Conservation (phyloP, 2,113 vertebrate genomes). For the Prolemur simus region DNA sequence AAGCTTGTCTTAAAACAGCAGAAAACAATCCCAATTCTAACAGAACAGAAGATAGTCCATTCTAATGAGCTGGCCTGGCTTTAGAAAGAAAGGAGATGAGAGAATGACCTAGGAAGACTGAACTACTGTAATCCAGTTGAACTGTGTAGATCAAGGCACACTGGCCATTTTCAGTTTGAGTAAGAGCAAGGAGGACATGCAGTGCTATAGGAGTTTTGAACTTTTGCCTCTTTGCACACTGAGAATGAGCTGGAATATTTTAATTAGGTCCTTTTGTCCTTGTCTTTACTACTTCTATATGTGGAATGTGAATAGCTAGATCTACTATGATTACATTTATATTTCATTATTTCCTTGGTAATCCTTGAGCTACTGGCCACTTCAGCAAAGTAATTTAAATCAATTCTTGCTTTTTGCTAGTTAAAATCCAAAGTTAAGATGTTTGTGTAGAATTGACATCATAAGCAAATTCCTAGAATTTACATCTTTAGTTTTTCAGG, state of each 20-base stretch:
- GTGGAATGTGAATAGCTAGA: neutral
- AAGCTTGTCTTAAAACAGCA: neutral
- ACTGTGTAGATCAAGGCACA: neutral
- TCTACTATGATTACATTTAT: neutral
- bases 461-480: slow-evolving; percentile 18
- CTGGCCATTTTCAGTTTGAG: neutral
- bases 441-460: neutral
- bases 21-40: neutral
- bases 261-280: slow-evolving; percentile 19
- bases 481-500: neutral
- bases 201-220: neutral
- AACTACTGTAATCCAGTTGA: neutral
- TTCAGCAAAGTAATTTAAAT: slow-evolving; percentile 23
- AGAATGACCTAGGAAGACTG: slow-evolving; percentile 6
- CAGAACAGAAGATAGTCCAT: neutral
- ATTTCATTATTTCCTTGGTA: neutral
- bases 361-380: neutral
- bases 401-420: neutral
- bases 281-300: neutral
- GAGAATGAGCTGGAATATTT: slow-evolving; percentile 41
- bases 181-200: slow-evolving; percentile 44
- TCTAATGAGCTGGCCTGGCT: neutral
- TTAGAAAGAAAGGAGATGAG: neutral
- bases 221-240: slow-evolving; percentile 25
- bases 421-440: neutral